Conservation (phyloP, 2,888 invertebrate genomes). For the Monochamus alternatus region DNA sequence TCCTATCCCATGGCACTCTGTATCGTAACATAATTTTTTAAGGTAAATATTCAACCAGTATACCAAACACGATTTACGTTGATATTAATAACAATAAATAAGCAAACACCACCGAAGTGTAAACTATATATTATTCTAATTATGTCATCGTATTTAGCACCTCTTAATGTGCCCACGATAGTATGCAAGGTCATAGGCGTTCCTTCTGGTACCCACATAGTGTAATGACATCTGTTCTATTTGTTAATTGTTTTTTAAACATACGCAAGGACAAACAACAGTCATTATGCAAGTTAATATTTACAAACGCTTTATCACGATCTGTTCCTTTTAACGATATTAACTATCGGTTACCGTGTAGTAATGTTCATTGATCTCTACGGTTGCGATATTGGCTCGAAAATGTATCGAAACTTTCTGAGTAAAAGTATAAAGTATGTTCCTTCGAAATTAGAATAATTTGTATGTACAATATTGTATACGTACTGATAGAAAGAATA, state of each 20-base stretch:
- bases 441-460: no score
- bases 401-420: no score
- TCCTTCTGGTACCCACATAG: constrained; percentile 5
- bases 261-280: constrained; percentile 3
- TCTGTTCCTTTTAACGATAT: background rate
- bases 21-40: no score
- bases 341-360: no score
- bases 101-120: no score
- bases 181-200: constrained; percentile 24
- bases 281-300: constrained; percentile 1
- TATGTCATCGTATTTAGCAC: constrained; percentile 24
- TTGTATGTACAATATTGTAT: no score
- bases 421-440: no score
- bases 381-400: background rate
- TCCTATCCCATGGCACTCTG: no score
- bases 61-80: no score
- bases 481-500: no score
- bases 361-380: background rate
- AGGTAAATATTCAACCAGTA: no score
- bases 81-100: no score
- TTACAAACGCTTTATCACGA: constrained; percentile 2
- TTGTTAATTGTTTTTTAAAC: constrained; percentile 5
- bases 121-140: constrained; percentile 13
- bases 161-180: constrained; percentile 6
- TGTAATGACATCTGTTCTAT: constrained; percentile 13